phyloP scores from a whole-genome alignment of 37 sponge, comb jelly and placozoan genomes.

The Cliona cf. orientalis region DNA sequence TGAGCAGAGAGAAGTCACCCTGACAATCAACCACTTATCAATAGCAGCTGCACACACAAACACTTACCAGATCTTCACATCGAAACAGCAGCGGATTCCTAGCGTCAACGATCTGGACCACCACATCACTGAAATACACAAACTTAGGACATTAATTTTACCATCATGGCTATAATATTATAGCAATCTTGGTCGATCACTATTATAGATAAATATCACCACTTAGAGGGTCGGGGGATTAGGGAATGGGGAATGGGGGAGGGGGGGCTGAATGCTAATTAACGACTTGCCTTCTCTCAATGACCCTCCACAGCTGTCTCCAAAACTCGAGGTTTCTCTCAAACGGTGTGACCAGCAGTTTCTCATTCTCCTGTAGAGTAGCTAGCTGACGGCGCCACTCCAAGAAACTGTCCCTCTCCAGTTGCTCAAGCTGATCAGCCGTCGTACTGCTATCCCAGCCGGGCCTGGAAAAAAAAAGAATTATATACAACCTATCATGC shows the following conservation, averaged over 20 bases:
- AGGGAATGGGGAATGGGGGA: too few species aligned
- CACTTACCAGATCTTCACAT: slow-evolving; percentile 85
- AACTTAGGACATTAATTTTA: neutral
- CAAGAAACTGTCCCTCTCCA: slow-evolving; percentile 59
- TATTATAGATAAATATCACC: too few species aligned
- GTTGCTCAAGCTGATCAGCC: slow-evolving; percentile 36
- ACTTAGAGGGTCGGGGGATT: too few species aligned
- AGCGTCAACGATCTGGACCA: slow-evolving; percentile 96
- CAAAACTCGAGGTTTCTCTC: slow-evolving; percentile 85
- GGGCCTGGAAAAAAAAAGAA: slow-evolving; percentile 4
- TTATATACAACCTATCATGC: neutral
- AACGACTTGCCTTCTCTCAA: slow-evolving; percentile 73
- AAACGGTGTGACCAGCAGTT: slow-evolving; percentile 64
- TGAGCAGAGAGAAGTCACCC: neutral
- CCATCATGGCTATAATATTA: too few species aligned
- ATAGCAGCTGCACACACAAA: too few species aligned
- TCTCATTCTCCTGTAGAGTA: slow-evolving; percentile 69
- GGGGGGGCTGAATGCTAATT: too few species aligned
- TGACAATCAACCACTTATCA: neutral
- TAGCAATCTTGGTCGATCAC: too few species aligned
- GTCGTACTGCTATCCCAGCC: slow-evolving; percentile 27
- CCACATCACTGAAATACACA: slow-evolving; percentile 75
- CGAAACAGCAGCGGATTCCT: slow-evolving; percentile 88
- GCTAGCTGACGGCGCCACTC: slow-evolving; percentile 69
- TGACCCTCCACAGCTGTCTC: slow-evolving; percentile 81